Base-by-base conservation (phyloP, 2,113 vertebrate species). In the Dendrocopos noguchii region DNA sequence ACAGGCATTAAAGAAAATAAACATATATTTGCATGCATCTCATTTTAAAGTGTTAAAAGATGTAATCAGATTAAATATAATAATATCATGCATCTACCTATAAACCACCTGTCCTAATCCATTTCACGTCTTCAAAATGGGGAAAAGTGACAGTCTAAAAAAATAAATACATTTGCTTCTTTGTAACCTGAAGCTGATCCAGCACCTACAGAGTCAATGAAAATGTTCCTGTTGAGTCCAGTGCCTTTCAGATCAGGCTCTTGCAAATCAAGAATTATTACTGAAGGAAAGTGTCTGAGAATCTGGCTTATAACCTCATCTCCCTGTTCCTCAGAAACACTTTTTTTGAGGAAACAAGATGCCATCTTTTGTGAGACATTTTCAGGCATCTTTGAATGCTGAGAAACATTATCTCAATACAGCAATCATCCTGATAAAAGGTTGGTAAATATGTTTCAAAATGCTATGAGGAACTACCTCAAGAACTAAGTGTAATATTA, bases 181-280 rank as follows among this genome's bases (percentile, higher is more conserved):
- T 34, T 42, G 71, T 21, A 29, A 59, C 27, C 31, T 64, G 87
- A 91, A 60, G 78, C 78, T 81, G 81, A 87, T 70, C 75, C 91
- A 92, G 92, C 89, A 89, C 36, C 57, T 83, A 74, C 1, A 0
- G 92, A 80, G 72, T 95, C 81, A 91, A 29, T 67, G 42, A 64
- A 88, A 93, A 84, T 25, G 61, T 64, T 91, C 61, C 68, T 74
- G 29, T 53, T 87, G 71, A 76, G 52, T 93, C 65, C 79, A 61
- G 36, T 24, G 29, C 33, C 55, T 39, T 85, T 91, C 63, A 47
- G 75, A 91, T 52, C 60, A 67, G 79, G 71, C 19, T 84, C 28
- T 44, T 50, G 6, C 1, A 15, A 52, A 74, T 19, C 75, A 5
- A 33, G 15, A 64, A 6, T 9, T 83, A 1, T 44, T 60, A 77